Percentiles rank a stretch among this genome's conserved stretches.
phyloP scores from a whole-genome alignment of 2,888 invertebrate species.

The Drosophila longiperda region DNA sequence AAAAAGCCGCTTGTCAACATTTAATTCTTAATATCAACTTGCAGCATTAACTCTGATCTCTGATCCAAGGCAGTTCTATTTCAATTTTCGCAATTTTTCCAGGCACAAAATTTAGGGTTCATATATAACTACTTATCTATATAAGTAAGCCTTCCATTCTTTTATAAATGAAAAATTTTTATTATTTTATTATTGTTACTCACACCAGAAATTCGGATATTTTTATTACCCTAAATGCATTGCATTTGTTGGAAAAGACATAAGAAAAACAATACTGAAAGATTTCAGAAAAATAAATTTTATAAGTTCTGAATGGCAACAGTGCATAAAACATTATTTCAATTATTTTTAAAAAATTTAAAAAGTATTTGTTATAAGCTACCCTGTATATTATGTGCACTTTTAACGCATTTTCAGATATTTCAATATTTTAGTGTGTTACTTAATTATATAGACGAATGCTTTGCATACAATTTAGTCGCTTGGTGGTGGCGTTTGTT shows the following conservation, averaged over 20 bases:
- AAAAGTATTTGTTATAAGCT: neutral
- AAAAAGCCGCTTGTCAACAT: constrained; percentile 20
- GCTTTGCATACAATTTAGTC: constrained; percentile 16
- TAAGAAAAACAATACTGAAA: neutral
- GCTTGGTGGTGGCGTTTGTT: constrained; percentile 26
- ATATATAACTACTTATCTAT: neutral
- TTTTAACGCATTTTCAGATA: constrained; percentile 17
- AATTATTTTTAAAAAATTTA: too few relatives aligned
- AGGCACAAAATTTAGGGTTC: neutral
- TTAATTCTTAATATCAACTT: neutral
- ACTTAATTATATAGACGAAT: constrained; percentile 6
- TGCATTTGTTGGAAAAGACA: neutral
- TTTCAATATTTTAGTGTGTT: neutral
- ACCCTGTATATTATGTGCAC: constrained; percentile 25
- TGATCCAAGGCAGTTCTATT: neutral
- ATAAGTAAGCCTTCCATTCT: neutral
- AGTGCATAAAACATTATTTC: neutral
- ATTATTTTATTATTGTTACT: neutral
- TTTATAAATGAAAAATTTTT: neutral
- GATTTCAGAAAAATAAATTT: neutral
- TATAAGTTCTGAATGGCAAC: neutral
- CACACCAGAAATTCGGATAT: neutral
- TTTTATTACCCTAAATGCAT: neutral
- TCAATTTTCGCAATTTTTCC: neutral
- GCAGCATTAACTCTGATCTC: constrained; percentile 1